Evolutionary conservation across 2,113 vertebrate genomes (phyloP).

Genomic region (Thomomys bottae): DNA sequence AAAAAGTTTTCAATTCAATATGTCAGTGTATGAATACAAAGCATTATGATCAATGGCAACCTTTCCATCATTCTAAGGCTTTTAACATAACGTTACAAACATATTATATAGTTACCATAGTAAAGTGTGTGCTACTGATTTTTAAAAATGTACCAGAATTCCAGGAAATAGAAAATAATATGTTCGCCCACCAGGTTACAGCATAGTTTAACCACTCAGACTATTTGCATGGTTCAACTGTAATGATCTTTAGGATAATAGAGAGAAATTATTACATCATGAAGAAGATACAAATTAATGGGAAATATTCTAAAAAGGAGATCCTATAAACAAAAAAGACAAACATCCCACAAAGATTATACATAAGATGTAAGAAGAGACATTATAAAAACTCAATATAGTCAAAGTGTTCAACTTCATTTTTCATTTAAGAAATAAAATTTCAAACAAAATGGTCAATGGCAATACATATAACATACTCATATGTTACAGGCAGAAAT

Average conservation of each 20-base stretch:
- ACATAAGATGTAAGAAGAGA: not conserved
- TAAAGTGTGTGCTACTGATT: not conserved
- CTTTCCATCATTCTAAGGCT: not conserved
- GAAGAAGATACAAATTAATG: conserved; percentile 11
- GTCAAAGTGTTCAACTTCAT: not conserved
- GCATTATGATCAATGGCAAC: no score
- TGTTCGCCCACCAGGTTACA: not conserved
- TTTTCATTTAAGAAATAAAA: conserved; percentile 30
- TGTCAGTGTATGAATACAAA: no score
- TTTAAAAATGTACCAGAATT: not conserved
- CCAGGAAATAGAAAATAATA: not conserved
- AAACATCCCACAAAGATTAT: not conserved
- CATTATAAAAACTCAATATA: not conserved
- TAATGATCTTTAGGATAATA: conserved; percentile 5
- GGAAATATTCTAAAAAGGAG: not conserved
- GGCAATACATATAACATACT: not conserved
- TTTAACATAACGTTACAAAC: conserved; percentile 2
- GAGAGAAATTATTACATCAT: conserved; percentile 8
- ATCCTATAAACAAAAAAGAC: not conserved
- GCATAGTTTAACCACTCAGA: not conserved
- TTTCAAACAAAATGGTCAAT: conserved; percentile 10
- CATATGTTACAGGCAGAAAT: not conserved
- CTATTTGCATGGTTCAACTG: not conserved
- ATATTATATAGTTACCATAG: conserved; percentile 16
- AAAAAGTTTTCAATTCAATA: no score